Conservation (phyloP, 2,797 vertebrate genomes). For the Gymnoscopelus braueri region DNA sequence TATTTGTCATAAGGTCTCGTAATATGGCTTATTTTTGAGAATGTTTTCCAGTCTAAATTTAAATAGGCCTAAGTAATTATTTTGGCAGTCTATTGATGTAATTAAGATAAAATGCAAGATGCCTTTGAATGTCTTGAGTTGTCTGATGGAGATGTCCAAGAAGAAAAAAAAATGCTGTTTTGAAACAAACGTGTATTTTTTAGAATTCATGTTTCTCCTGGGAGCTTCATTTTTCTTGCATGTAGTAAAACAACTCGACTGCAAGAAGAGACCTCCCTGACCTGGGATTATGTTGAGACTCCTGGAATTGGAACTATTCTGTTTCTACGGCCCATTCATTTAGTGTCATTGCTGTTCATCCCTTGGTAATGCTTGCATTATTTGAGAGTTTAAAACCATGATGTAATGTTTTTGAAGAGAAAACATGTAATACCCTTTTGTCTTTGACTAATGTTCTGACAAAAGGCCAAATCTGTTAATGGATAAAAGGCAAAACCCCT, state of each 20-base stretch:
- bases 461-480: slow-evolving; percentile 45
- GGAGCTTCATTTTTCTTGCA: slow-evolving; percentile 63
- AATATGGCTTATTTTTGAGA: slow-evolving; percentile 71
- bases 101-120: slow-evolving; percentile 61
- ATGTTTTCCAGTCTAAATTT: slow-evolving; percentile 72
- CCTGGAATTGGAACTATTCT: slow-evolving; percentile 25
- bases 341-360: slow-evolving; percentile 40
- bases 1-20: slow-evolving; percentile 65
- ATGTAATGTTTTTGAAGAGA: slow-evolving; percentile 61
- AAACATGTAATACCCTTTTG: slow-evolving; percentile 54
- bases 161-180: slow-evolving; percentile 52
- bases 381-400: slow-evolving; percentile 48
- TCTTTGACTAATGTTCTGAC: slow-evolving; percentile 49
- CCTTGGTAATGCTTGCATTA: slow-evolving; percentile 30
- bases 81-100: slow-evolving; percentile 69
- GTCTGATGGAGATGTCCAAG: slow-evolving; percentile 51
- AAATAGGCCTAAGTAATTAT: slow-evolving; percentile 52
- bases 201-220: slow-evolving; percentile 50
- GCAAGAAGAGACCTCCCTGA: slow-evolving; percentile 47
- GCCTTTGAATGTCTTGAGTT: slow-evolving; percentile 67
- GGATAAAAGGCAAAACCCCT: slow-evolving; percentile 50
- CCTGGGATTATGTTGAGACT: slow-evolving; percentile 48
- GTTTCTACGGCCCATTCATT: slow-evolving; percentile 44
- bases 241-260: slow-evolving; percentile 55
- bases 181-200: slow-evolving; percentile 56